Evolutionary conservation across 2,797 vertebrate species (phyloP).

Genomic region (Clarias platycephalus): DNA sequence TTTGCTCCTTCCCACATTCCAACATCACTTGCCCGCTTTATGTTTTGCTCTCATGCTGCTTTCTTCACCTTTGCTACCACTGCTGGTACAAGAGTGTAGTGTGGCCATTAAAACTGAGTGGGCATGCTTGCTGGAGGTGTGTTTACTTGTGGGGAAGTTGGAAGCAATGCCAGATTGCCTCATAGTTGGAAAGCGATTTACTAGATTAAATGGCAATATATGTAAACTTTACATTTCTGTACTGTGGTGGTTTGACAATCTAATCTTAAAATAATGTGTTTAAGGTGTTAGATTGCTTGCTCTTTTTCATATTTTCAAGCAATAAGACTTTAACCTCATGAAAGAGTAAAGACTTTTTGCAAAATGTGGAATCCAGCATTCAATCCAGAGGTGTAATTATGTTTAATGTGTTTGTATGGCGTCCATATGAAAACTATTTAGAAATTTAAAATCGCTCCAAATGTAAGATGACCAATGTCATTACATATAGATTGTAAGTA

Average conservation of each 20-base stretch:
- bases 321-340: neutral
- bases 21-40: conserved; percentile 68
- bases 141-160: conserved; percentile 43
- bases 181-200: conserved; percentile 38
- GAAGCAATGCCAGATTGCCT: conserved; percentile 74
- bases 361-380: neutral
- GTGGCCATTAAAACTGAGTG: conserved; percentile 32
- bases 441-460: conserved; percentile 2
- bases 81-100: conserved; percentile 39
- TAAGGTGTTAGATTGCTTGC: neutral
- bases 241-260: conserved; percentile 26
- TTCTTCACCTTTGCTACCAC: conserved; percentile 49
- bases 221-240: neutral
- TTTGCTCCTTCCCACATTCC: conserved; percentile 79
- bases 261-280: conserved; percentile 25
- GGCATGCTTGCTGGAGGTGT: conserved; percentile 29
- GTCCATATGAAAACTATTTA: conserved; percentile 19
- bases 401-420: conserved; percentile 5
- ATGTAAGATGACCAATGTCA: neutral
- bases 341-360: too few species aligned
- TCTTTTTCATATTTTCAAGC: neutral
- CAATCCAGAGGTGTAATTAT: neutral
- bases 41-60: conserved; percentile 55
- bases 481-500: too few species aligned
- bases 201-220: conserved; percentile 22